These are phyloP conservation scores for Leptodactylus fallax DNA, from an alignment of 2,797 vertebrate species.

Conservation along the genomic window DNA sequence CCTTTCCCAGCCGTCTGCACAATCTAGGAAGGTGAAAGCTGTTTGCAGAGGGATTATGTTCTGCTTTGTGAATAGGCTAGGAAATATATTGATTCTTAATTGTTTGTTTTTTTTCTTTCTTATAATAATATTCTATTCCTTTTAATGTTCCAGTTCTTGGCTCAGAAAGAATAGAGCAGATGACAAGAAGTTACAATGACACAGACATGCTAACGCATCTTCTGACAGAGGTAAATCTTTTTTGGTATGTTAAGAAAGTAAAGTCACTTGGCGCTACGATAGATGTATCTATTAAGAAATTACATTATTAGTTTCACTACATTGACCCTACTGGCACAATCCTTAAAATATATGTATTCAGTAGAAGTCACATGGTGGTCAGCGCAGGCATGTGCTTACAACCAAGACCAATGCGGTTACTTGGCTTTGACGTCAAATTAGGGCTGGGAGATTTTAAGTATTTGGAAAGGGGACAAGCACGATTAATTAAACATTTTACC, in stretches of 20 bases:
- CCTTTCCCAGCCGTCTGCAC: neutral
- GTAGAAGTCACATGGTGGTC: too few relatives aligned
- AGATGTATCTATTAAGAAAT: too few relatives aligned
- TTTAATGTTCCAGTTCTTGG: conserved; percentile 83
- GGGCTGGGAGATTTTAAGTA: too few relatives aligned
- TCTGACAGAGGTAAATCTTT: conserved; percentile 85
- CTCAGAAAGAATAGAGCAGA: conserved; percentile 85
- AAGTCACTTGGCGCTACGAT: too few relatives aligned
- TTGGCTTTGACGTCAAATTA: too few relatives aligned
- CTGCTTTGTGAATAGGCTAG: neutral
- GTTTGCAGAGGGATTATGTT: neutral
- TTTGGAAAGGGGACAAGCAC: too few relatives aligned
- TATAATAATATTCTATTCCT: conserved; percentile 17
- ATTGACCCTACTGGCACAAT: too few relatives aligned
- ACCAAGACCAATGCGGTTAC: too few relatives aligned
- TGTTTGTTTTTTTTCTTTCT: neutral
- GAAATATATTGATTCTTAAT: neutral
- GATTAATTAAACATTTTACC: too few relatives aligned
- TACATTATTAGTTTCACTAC: too few relatives aligned
- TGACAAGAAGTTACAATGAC: conserved; percentile 90
- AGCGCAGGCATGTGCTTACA: too few relatives aligned
- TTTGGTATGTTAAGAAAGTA: neutral
- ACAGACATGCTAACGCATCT: conserved; percentile 92
- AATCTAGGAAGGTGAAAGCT: neutral
- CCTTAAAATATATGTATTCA: too few relatives aligned